Evolutionary conservation across 2,888 invertebrate species (phyloP), one percentile per base, ranked within the genome.

Genomic region (Phalera bucephala): DNA sequence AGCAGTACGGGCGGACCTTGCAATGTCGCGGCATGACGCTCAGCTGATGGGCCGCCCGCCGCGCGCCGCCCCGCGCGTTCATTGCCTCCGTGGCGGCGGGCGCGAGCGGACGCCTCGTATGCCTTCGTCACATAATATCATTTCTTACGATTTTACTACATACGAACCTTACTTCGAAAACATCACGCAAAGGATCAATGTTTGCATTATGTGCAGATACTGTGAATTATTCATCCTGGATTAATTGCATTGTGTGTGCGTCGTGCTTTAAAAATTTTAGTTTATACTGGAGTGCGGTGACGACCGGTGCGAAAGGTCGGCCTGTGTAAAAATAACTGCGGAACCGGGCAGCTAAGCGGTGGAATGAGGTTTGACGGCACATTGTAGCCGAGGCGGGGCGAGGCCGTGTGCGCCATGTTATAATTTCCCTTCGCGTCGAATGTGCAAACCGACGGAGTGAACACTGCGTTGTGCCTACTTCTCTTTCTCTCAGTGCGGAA

Each of bases 71-170:
- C 91, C 90, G 91, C 92, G 91, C 92, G 92, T 92, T 92, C 92
- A 93, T 91, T 91, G 92, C 91, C 91, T 92, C 88, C 91, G 91
- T 91, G 92, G 92, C 92, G 78, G 85, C 86, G 86, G 86, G 74
- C 72, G 83, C 67, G 86, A 80, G 77, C 79, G 76, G 76, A 72
- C 79, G 85, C 61, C 49, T 56, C 59, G 73, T 70, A 81, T 79
- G 83, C 68, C 45, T 60, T 49, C 52, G 48, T 56, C 50, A 51
- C 45, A 40, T 53, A 52, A 53, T 47, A 51, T 57, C 56, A 46
- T 52, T 50, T 51, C 56, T 60, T 63, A 68, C 66, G 57, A 65
- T 49, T 42, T 34, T 27, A 41, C 30, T 43, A 41, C 36, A 34
- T 59, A 64, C 43, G 40, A 56, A 29, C 32, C 39, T 52, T 45